Conservation (phyloP, 2,888 invertebrate genomes). For the Stegana nigrithorax region DNA sequence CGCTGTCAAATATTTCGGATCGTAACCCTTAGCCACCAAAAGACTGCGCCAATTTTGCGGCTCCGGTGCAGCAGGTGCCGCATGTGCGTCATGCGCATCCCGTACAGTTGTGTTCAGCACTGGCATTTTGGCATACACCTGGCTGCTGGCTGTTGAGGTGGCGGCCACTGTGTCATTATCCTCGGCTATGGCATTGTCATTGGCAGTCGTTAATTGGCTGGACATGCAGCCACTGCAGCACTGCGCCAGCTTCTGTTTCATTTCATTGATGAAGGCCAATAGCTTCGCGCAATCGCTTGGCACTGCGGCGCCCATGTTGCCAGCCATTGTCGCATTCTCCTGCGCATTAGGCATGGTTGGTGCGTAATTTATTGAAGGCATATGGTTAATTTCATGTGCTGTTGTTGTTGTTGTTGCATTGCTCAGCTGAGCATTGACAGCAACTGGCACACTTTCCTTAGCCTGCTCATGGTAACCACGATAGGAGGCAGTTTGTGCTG, state of each 20-base stretch:
- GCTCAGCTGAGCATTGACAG: too few relatives aligned
- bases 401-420: not conserved
- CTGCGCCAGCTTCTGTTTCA: slow-evolving; percentile 18
- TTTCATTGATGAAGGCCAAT: slow-evolving; percentile 16
- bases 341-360: not conserved
- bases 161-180: too few relatives aligned
- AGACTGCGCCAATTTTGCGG: slow-evolving; percentile 44
- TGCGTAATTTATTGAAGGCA: not conserved
- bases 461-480: too few relatives aligned
- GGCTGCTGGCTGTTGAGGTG: too few relatives aligned
- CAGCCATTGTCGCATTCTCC: not conserved
- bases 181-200: too few relatives aligned
- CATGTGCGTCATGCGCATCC: slow-evolving; percentile 20
- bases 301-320: not conserved
- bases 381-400: too few relatives aligned
- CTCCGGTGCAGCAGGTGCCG: too few relatives aligned
- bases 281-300: slow-evolving; percentile 4
- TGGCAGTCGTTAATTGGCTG: too few relatives aligned
- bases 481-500: too few relatives aligned
- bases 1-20: slow-evolving; percentile 44
- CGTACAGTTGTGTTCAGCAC: slow-evolving; percentile 1
- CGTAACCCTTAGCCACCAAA: slow-evolving; percentile 53
- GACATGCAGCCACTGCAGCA: slow-evolving; percentile 2
- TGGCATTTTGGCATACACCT: too few relatives aligned
- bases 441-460: too few relatives aligned